Base-by-base conservation (phyloP, 2,113 vertebrate species). In the Plectropomus leopardus region DNA sequence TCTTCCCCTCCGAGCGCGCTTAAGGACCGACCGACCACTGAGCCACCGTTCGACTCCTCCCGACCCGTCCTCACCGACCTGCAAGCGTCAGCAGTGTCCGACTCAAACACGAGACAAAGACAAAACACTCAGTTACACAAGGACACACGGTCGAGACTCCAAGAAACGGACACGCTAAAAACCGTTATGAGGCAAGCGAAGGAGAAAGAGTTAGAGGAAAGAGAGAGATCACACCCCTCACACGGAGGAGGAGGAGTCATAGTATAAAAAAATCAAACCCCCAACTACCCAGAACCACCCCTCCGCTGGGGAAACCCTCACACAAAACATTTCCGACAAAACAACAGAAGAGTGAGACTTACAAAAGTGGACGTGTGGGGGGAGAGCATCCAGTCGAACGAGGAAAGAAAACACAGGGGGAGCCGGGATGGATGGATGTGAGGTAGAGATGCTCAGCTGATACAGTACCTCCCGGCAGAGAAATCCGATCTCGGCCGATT, bases 371-470 rank as follows among this genome's bases (percentile, higher is more conserved):
- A 45, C n/a, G n/a, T n/a, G n/a, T n/a, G 2, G 70, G 84, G 42
- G 75, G 86, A 84, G 87, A 85, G 75, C 76, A 48, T 88, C 76
- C 70, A 82, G 82, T 60, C 63, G 73, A 76, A 53, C 45, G 17
- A 68, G 40, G 51, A 72, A 83, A 65, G 28, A 36, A 76, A 69
- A 50, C 76, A 80, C 30, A 76, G 71, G 65, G 73, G 80, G 85
- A 83, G 87, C 87, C 72, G 69, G 92, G 86, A 88, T 78, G 84
- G 88, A 87, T 89, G 86, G 90, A 88, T 91, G 94, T 94, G 94
- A 95, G 92, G 94, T 94, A 95, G 95, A 94, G 93, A 95, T 83
- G 92, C 92, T 93, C 84, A 75, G 87, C 89, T 86, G 87, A 89
- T 75, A 85, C 86, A 73, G 87, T 84, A 92, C 83, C 92, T 92